Evolutionary conservation across 2,888 invertebrate species (phyloP), one percentile per base, ranked within the genome.

Genomic region (Diadegma fenestrale): DNA sequence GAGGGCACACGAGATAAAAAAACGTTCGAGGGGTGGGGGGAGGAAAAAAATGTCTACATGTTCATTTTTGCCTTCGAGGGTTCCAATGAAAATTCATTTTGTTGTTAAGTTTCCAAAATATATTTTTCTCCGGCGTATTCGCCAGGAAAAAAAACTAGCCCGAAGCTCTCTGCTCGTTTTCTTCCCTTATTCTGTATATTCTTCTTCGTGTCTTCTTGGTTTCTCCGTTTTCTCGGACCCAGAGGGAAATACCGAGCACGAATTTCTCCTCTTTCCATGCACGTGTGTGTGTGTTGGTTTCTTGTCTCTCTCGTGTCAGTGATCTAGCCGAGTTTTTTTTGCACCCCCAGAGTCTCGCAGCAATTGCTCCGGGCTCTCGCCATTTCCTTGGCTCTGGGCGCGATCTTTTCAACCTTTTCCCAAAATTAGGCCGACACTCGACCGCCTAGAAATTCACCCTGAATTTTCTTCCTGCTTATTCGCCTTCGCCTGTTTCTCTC

Each of bases 361-460:
- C n/a, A n/a, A n/a, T n/a, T n/a, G n/a, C n/a, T n/a, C n/a, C n/a
- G n/a, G n/a, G n/a, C n/a, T n/a, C n/a, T n/a, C n/a, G 58, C 54
- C 72, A 19, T 26, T 33, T 64, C 10, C n/a, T 33, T 33, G 51
- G 30, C 26, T 30, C 33, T 2, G 37, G 37, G 43, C 69, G n/a
- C 80, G 71, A 54, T 71, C 26, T 72, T 80, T 48, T 64, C 80
- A 73, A 84, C 68, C 68, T 78, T 81, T 30, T 33, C 33, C 77
- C 33, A 73, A 78, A 81, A 84, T 84, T 81, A 81, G 81, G 69
- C 81, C 84, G 81, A 33, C 61, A 19, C 48, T 69, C 69, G 33
- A 19, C 41, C 58, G 54, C 30, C 68, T 61, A 61, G 71, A 76
- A 79, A 76, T 77, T 77, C 69, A 66, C 58, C 71, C 45, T n/a